phyloP scores from a whole-genome alignment of 2,113 vertebrate genomes.

The Sisor rabdophorus region DNA sequence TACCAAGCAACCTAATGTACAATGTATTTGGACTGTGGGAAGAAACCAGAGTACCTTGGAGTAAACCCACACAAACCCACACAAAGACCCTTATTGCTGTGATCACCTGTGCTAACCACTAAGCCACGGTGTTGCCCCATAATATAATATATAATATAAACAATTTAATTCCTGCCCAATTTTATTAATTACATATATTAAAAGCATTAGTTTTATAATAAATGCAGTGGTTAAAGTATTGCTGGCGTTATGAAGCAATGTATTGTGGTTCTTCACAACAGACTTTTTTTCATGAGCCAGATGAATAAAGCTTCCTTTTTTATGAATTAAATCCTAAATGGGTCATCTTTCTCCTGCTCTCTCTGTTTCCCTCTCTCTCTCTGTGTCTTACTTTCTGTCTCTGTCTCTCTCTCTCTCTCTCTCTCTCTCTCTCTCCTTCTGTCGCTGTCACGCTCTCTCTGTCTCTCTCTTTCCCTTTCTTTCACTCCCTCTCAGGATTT shows the following conservation, averaged over 20 bases:
- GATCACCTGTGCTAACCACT: too few relatives aligned
- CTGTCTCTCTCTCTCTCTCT: too few relatives aligned
- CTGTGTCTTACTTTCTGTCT: not conserved
- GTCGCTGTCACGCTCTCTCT: not conserved
- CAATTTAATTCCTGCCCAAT: not conserved
- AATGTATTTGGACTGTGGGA: too few relatives aligned
- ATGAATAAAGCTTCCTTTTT: not conserved
- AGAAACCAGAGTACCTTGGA: too few relatives aligned
- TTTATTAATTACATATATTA: not conserved
- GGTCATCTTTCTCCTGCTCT: too few relatives aligned
- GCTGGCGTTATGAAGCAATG: not conserved
- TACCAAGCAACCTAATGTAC: too few relatives aligned
- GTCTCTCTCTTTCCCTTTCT: not conserved
- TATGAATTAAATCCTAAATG: not conserved
- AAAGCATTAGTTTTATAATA: not conserved
- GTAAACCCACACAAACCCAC: too few relatives aligned
- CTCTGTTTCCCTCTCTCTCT: slow-evolving; percentile 9
- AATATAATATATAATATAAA: too few relatives aligned
- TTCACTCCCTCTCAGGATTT: slow-evolving; percentile 35
- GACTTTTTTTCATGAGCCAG: not conserved
- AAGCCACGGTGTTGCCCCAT: too few relatives aligned
- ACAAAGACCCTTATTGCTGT: too few relatives aligned
- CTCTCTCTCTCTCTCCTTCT: not conserved
- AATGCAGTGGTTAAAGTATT: not conserved
- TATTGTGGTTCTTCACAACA: not conserved